Evolutionary conservation across 2,888 invertebrate species (phyloP).

Genomic region (Homarus gammarus): DNA sequence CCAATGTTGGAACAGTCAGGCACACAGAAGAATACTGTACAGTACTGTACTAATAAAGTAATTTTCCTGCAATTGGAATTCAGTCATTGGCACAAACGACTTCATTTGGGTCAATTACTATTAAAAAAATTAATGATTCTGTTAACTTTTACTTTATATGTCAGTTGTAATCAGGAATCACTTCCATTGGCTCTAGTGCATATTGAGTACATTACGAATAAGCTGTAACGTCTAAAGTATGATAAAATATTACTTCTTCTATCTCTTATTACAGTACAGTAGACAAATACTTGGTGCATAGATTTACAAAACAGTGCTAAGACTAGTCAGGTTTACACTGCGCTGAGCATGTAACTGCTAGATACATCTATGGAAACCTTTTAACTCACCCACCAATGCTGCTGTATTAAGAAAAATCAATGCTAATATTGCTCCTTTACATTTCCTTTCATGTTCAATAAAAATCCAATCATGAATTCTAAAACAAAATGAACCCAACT

Average conservation of each 20-base stretch:
- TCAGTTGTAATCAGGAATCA: background rate
- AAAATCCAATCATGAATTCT: background rate
- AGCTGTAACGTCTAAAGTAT: too few relatives aligned
- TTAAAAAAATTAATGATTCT: too few relatives aligned
- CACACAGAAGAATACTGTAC: too few relatives aligned
- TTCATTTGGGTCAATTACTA: too few relatives aligned
- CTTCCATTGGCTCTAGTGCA: background rate
- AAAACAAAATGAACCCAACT: too few relatives aligned
- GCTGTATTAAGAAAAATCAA: slow-evolving; percentile 26
- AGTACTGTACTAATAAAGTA: too few relatives aligned
- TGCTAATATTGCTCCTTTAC: background rate
- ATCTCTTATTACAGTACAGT: background rate
- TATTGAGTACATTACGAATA: too few relatives aligned
- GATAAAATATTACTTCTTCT: background rate
- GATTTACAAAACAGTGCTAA: background rate
- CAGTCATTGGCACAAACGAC: too few relatives aligned
- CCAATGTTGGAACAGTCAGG: too few relatives aligned
- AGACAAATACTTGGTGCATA: background rate
- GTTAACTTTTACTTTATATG: too few relatives aligned
- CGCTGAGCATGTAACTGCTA: background rate
- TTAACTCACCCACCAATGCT: slow-evolving; percentile 65
- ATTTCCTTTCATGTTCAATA: background rate
- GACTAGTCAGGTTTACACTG: background rate
- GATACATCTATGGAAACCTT: slow-evolving; percentile 28
- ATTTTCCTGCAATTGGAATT: too few relatives aligned